Base-by-base conservation (phyloP, 2,797 vertebrate species). In the Tarsius wallacei region DNA sequence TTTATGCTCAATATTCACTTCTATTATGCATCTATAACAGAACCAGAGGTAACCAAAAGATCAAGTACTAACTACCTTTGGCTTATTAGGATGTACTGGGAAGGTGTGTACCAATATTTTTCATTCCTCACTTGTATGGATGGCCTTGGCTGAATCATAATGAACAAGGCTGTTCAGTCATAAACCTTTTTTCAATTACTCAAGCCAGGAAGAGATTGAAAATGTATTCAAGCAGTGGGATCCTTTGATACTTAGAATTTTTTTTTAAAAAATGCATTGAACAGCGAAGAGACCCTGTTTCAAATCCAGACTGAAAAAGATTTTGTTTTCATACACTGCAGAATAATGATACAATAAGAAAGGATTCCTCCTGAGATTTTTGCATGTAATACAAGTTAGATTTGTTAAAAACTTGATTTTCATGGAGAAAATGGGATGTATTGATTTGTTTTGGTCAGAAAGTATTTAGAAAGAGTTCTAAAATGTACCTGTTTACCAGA, bases 371-470 rank as follows among this genome's bases (percentile, higher is more conserved):
- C 80, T 87, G 71, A 70, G 82, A 89, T 76, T 83, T 42, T 91
- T 71, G 1, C 24, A 15, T 59, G 11, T 71, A 80, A 11, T 49
- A 61, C 16, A 63, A 57, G 76, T 66, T 91, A 13, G 33, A 26
- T 89, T 74, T 87, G 53, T 53, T 93, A n/a, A 71, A 89, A 81
- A 83, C 33, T 76, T 87, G 53, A 90, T 80, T 96, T 96, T 90
- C 85, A 55, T 68, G 59, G 47, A 82, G 64, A 74, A 93, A 82
- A 68, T 89, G 19, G 47, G 73, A 66, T 17, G 15, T 85, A 84
- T 55, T 71, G 33, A 42, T 87, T 87, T 71, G 10, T 51, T 83
- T 87, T 74, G 47, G 16, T 80, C 8, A 64, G 12, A 70, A 77
- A 63, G 33, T 82, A 80, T 80, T 86, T 70, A 82, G 24, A 82